Conservation (phyloP, 1,140 invertebrate species). For the Drosophila subobscura region DNA sequence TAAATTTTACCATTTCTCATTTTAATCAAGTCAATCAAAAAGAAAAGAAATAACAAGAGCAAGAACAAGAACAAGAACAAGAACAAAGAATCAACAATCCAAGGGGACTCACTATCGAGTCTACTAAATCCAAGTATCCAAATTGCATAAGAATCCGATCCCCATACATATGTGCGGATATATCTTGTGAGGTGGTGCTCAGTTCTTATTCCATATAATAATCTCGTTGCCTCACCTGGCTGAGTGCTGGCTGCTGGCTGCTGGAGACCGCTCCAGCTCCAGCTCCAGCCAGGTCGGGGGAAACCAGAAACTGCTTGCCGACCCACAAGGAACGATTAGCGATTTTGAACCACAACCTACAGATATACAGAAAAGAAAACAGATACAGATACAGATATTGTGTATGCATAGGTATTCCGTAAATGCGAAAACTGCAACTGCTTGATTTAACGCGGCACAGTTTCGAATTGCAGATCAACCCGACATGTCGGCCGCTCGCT, state of each 20-base stretch:
- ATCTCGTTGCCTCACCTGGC: slow-evolving; percentile 15
- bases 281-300: slow-evolving; percentile 7
- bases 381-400: slow-evolving; percentile 48
- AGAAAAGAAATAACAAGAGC: slow-evolving; percentile 25
- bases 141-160: slow-evolving; percentile 67
- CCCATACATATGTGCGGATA: slow-evolving; percentile 4
- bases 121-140: slow-evolving; percentile 31
- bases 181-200: slow-evolving; percentile 6
- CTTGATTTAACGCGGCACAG: slow-evolving; percentile 79
- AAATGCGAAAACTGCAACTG: slow-evolving; percentile 49
- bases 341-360: not conserved
- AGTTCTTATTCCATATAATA: slow-evolving; percentile 6
- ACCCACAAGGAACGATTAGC: slow-evolving; percentile 3
- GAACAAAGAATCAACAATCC: slow-evolving; percentile 31
- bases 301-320: not conserved
- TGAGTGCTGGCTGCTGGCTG: not conserved
- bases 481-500: slow-evolving; percentile 69
- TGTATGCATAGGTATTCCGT: slow-evolving; percentile 73
- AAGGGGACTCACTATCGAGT: slow-evolving; percentile 12
- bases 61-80: slow-evolving; percentile 44
- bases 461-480: slow-evolving; percentile 76
- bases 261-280: too few species aligned
- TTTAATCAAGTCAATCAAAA: slow-evolving; percentile 42
- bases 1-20: slow-evolving; percentile 75
- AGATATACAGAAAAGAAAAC: slow-evolving; percentile 29